Evolutionary conservation across 37 sponge, comb jelly and placozoan genomes (phyloP), one percentile per base, ranked within the genome.

Genomic region (Eunapius fragilis): DNA sequence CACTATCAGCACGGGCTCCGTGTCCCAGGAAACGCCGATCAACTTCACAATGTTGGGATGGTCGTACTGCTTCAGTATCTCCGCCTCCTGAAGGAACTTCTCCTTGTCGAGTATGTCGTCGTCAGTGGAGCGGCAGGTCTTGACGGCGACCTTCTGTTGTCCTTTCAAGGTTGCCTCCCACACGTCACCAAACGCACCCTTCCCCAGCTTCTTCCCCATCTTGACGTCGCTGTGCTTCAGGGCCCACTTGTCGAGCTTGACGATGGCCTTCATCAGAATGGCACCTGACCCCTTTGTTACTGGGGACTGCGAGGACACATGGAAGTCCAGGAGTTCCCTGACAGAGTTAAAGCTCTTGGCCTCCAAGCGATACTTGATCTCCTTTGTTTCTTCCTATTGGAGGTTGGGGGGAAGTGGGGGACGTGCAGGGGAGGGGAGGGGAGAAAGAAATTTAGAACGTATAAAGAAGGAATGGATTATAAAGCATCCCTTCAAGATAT

Each of bases 31-130:
- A 17, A 96, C 79, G 5, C 98, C 98, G 26, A 98, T 89, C 77
- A 96, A 71, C 78, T 84, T 84, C 38, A 98, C 98, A 74, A 98
- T 92, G 49, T 98, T 93, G 14, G 96, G 98, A 87, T 98, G 98
- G 37, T 90, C 83, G 80, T 98, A 96, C 77, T 96, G 96, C 35
- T 93, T 89, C 74, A 98, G 50, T 32, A 98, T 98, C 24, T 98
- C 96, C 0, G 96, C 96, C 45, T 98, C 98, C 37, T 82, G 79
- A 31, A 96, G 49, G 74, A 98, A 96, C 85, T 94, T 91, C 7
- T 91, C 92, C 74, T 75, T 87, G 38, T 92, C 98, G 2, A 74
- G 48, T 26, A 94, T 28, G 31, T 41, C n/a, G 26, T 88, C 32
- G 31, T 89, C 90, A 28, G 74, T 89, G 12, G 93, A 92, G 2